Percentiles rank a stretch among this genome's conserved stretches.
These are phyloP conservation scores for Ammodytes dubius DNA, from an alignment of 2,113 vertebrate species.

Conservation along the genomic window DNA sequence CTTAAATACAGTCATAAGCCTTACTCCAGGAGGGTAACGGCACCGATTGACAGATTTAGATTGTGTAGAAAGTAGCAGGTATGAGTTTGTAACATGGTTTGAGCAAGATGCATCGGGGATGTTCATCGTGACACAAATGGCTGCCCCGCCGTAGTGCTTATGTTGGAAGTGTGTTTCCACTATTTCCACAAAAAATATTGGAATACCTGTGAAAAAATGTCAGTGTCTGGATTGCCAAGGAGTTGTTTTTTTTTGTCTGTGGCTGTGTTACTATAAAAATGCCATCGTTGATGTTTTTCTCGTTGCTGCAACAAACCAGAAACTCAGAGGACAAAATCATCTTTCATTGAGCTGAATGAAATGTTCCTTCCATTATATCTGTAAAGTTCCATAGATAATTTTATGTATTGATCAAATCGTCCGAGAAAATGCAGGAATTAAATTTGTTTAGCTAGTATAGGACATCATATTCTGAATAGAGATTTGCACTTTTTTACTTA, in stretches of 20 bases:
- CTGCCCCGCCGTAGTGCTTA: not conserved
- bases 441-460: not conserved
- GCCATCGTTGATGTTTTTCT: not conserved
- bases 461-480: too few relatives aligned
- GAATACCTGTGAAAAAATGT: not conserved
- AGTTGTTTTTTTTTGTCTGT: not conserved
- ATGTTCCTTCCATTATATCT: not conserved
- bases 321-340: not conserved
- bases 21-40: not conserved
- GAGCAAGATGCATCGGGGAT: not conserved
- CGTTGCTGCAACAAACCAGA: not conserved
- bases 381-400: not conserved
- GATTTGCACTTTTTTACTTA: conserved; percentile 15
- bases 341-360: not conserved
- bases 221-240: not conserved
- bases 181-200: too few relatives aligned
- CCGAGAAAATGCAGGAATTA: not conserved
- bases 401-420: not conserved
- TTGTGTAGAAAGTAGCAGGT: not conserved
- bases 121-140: not conserved
- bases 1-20: not conserved
- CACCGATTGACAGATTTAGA: not conserved
- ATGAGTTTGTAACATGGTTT: not conserved
- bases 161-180: not conserved
- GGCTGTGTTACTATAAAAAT: not conserved